These are phyloP conservation scores for Verasper variegatus DNA, from an alignment of 2,113 vertebrate genomes.

Conservation along the genomic window DNA sequence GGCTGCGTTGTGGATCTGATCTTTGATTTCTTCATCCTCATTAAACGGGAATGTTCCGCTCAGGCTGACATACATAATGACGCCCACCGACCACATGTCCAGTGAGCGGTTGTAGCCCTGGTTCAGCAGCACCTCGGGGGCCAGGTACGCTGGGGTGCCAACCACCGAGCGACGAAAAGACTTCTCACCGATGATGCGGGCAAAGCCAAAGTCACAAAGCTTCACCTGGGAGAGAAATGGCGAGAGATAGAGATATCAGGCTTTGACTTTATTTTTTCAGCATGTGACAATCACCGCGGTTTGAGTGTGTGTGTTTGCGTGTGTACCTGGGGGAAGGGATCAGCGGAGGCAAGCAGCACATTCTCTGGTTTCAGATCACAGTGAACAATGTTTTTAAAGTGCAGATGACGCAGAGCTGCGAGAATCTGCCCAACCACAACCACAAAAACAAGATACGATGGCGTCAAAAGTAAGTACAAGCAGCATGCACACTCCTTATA, in stretches of 20 bases:
- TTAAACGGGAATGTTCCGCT: conserved; percentile 94
- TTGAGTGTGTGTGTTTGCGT: not conserved
- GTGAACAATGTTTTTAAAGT: conserved; percentile 95
- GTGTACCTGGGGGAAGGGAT: conserved; percentile 89
- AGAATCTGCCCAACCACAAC: conserved; percentile 81
- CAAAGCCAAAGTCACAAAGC: conserved; percentile 93
- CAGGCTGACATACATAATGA: conserved; percentile 95
- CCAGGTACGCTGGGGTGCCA: conserved; percentile 92
- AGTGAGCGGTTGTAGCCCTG: conserved; percentile 94
- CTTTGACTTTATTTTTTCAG: no score
- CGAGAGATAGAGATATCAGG: no score
- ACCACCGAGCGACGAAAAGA: conserved; percentile 93
- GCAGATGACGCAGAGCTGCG: conserved; percentile 89
- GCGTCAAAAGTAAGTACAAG: no score
- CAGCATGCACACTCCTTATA: no score
- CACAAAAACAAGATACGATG: conserved; percentile 1
- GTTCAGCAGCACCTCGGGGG: conserved; percentile 91
- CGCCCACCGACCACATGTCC: conserved; percentile 96
- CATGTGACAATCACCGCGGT: not conserved
- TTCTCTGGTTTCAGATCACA: conserved; percentile 94
- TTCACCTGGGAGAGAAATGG: conserved; percentile 84
- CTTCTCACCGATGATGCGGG: conserved; percentile 93
- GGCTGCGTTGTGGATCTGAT: conserved; percentile 94
- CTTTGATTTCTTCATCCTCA: conserved; percentile 93
- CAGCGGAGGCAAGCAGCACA: conserved; percentile 89